Conservation (phyloP, 2,797 vertebrate genomes). For the Phoxinus dragarum region DNA sequence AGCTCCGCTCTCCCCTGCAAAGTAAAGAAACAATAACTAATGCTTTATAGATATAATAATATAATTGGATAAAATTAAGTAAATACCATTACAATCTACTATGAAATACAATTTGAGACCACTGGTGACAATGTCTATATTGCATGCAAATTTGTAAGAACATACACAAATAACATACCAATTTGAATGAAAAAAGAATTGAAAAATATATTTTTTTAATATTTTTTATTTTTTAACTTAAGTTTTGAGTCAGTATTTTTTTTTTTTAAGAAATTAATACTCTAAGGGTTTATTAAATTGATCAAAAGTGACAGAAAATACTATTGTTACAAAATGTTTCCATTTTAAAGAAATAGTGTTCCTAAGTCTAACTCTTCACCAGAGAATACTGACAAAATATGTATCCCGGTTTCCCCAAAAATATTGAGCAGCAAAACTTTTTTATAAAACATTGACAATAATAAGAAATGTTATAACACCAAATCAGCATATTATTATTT, state of each 20-base stretch:
- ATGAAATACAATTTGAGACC: background rate
- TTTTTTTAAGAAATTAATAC: background rate
- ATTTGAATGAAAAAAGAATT: background rate
- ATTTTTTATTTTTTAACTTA: background rate
- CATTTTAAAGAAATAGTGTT: background rate
- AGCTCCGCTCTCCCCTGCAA: slow-evolving; percentile 95
- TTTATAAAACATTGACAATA: background rate
- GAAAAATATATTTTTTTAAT: background rate
- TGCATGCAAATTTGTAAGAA: background rate
- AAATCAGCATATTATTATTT: background rate
- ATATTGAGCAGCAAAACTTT: background rate
- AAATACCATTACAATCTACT: background rate
- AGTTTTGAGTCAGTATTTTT: background rate
- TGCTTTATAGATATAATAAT: background rate
- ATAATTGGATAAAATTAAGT: background rate
- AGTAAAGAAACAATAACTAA: slow-evolving; percentile 27
- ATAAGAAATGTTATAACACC: background rate
- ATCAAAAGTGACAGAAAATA: background rate
- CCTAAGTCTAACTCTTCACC: background rate
- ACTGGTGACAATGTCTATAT: background rate
- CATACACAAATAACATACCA: background rate
- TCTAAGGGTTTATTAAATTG: background rate
- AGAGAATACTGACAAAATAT: background rate
- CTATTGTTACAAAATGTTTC: background rate
- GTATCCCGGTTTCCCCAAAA: background rate